A percentile compares a stretch with the other conserved stretches of the same genome.
Conservation (phyloP, 2,113 vertebrate species). For the Glaucidium brasilianum region DNA sequence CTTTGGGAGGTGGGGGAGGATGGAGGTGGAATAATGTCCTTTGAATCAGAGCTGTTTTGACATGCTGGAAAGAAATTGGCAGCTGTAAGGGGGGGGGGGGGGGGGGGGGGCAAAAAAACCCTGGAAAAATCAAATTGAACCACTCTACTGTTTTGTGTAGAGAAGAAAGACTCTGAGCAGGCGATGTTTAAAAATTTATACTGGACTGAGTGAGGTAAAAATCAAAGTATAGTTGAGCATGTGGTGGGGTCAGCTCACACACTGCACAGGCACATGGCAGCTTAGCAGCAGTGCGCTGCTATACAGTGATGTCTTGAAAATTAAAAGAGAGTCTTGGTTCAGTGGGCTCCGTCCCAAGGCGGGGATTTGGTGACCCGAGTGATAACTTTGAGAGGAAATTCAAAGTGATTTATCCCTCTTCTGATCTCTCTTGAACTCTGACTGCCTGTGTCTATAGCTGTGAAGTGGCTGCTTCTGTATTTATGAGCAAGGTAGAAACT, state of each 20-base stretch:
- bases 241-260: not conserved
- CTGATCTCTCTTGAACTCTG: not conserved
- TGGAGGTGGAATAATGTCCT: slow-evolving; percentile 6
- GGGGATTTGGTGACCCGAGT: not conserved
- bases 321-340: not conserved
- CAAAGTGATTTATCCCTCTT: not conserved
- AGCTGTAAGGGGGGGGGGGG: not conserved
- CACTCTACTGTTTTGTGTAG: not conserved
- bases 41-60: slow-evolving; percentile 35
- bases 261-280: rapidly evolving
- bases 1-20: slow-evolving; percentile 4
- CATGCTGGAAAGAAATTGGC: not conserved
- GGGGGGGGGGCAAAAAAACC: too few relatives aligned
- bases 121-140: not conserved
- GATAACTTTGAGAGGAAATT: not conserved
- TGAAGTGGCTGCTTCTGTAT: not conserved
- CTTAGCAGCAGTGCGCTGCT: rapidly evolving
- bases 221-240: rapidly evolving
- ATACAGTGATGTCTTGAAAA: not conserved
- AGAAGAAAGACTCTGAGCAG: not conserved
- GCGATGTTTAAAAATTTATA: not conserved
- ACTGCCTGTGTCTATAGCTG: not conserved
- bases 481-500: not conserved
- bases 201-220: not conserved
- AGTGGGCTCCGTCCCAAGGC: not conserved